Percentiles rank a stretch among this genome's conserved stretches.
Evolutionary conservation across 1,140 invertebrate species (phyloP).

Genomic region (Aphis craccivora): DNA sequence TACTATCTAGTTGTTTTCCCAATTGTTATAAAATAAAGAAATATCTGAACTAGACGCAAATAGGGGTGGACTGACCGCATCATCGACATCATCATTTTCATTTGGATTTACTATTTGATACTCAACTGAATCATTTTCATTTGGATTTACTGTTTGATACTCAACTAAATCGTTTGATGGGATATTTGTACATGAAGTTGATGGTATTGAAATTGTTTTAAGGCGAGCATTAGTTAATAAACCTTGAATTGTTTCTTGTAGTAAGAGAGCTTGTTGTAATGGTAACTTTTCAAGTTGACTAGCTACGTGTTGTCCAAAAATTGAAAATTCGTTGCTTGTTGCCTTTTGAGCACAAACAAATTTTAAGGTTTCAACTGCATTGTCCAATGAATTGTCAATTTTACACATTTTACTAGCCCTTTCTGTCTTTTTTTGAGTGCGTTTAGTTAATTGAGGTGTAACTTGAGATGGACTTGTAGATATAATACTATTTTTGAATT

Average conservation of each 20-base stretch:
- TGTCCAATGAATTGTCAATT: background rate
- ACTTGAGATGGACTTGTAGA: background rate
- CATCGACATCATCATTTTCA: too few relatives aligned
- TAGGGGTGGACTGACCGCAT: background rate
- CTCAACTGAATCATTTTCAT: background rate
- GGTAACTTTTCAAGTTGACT: background rate
- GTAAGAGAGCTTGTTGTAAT: background rate
- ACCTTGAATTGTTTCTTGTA: too few relatives aligned
- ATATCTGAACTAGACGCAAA: background rate
- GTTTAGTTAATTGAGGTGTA: constrained; percentile 1
- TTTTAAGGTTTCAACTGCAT: background rate
- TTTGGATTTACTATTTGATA: too few relatives aligned
- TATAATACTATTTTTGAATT: background rate
- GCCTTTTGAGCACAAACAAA: background rate
- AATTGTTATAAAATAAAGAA: background rate
- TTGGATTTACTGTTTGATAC: background rate
- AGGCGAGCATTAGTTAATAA: too few relatives aligned
- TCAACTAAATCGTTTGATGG: background rate
- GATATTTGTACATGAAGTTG: background rate
- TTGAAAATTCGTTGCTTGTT: background rate
- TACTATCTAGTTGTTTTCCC: background rate
- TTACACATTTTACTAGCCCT: background rate
- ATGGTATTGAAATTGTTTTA: too few relatives aligned
- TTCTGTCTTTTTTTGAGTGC: background rate
- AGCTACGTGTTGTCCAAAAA: background rate